Evolutionary conservation across 2,113 vertebrate genomes (phyloP), one percentile per base, ranked within the genome.

Genomic region (Triplophysa tibetana): DNA sequence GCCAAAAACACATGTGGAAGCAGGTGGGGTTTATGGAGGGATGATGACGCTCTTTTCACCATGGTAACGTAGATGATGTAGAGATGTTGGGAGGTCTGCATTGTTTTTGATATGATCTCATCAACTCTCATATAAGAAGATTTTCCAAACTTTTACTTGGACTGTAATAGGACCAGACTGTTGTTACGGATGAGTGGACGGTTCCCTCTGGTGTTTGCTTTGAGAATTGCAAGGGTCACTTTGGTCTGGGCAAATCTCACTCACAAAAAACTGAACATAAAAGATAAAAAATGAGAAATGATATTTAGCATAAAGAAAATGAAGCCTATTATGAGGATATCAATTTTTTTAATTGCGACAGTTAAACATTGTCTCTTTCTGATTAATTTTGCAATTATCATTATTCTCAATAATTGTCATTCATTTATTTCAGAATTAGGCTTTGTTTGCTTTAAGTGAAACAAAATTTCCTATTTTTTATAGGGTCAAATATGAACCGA

Each of bases 161-260:
- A 56, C 48, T 64, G 52, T 65, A 21, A 76, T 14, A 38, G 14
- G 43, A 26, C 26, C 45, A 23, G 26, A 5, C 2, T 66, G 29
- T 29, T 45, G 9, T 66, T 26, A 45, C 24, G 1, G 12, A 74
- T 62, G 66, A 60, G 61, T 52, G 60, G 56, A 84, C 41, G 65
- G 79, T 80, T 81, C 86, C 86, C 86, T 61, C 86, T 85, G 60
- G 77, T 84, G 86, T 21, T 78, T 7, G 16, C 19, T 43, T 73
- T 62, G 62, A 29, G 72, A 67, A 85, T 2, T 68, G 63, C 81
- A 81, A 21, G 16, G 8, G 33, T 43, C n/a, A 38, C n/a, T 19
- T 56, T 33, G n/a, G 19, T 38, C 33, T 38, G 13, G 5, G 21
- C 21, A 9, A 58, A n/a, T 58, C 19, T n/a, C 54, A 10, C n/a